Evolutionary conservation across 1,140 invertebrate species (phyloP).

Genomic region (Brachionus rotundiformis): DNA sequence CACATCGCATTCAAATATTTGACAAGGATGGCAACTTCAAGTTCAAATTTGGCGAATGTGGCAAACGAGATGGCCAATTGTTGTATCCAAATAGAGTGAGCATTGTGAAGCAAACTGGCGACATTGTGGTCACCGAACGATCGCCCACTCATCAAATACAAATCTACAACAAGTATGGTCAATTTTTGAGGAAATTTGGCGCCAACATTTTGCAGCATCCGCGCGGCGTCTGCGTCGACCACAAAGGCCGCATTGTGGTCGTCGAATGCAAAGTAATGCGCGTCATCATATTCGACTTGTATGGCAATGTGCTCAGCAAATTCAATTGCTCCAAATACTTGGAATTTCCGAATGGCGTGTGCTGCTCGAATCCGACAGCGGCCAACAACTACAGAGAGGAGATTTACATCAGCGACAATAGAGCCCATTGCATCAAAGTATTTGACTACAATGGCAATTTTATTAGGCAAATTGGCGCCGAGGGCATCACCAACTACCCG

Average conservation of each 20-base stretch:
- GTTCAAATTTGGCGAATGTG: slow-evolving; percentile 98
- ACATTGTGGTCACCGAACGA: slow-evolving; percentile 97
- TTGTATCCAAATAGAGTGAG: slow-evolving; percentile 97
- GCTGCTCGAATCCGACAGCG: slow-evolving; percentile 62
- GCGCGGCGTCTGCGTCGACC: slow-evolving; percentile 90
- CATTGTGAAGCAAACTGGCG: slow-evolving; percentile 91
- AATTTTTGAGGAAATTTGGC: slow-evolving; percentile 97
- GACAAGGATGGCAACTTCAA: slow-evolving; percentile 88
- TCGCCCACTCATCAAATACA: slow-evolving; percentile 95
- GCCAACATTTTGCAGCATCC: slow-evolving; percentile 98
- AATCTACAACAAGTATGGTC: slow-evolving; percentile 98
- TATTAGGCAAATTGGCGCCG: slow-evolving; percentile 93
- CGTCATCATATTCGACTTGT: slow-evolving; percentile 97
- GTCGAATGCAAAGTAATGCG: slow-evolving; percentile 99
- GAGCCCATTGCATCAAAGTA: slow-evolving; percentile 98
- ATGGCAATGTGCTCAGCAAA: slow-evolving; percentile 92
- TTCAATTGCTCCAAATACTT: slow-evolving; percentile 98
- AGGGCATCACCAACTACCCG: slow-evolving; percentile 97
- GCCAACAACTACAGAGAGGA: slow-evolving; percentile 88
- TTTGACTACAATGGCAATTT: slow-evolving; percentile 98
- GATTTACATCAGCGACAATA: slow-evolving; percentile 99
- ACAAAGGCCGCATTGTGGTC: slow-evolving; percentile 94
- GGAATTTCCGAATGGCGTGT: slow-evolving; percentile 99
- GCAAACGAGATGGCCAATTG: slow-evolving; percentile 86
- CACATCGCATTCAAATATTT: slow-evolving; percentile 94